Evolutionary conservation across 1,140 invertebrate species (phyloP), one percentile per base, ranked within the genome.

Genomic region (Carposina sasakii): DNA sequence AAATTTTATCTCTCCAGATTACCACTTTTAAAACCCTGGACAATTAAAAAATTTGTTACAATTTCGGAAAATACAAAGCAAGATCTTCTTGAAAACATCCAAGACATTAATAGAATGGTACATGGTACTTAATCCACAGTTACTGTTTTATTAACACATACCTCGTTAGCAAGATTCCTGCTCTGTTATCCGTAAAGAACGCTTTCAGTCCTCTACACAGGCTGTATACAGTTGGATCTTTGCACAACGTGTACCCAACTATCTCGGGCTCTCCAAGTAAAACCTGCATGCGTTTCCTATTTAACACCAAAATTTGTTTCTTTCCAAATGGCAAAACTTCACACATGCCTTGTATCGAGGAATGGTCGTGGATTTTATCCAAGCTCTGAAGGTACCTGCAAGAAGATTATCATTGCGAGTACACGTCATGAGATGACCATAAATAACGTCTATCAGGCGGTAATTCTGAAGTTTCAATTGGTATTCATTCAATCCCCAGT

Each of bases 1-100:
- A 86, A 30, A 82, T 67, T 49, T 72, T 85, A 50, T 87, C 81
- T 46, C 84, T 87, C 87, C 87, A 88, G 46, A 88, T 81, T 0
- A 82, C 73, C 8, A 87, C 50, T 61, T 85, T 83, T 5, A 85
- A 49, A 21, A 85, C 70, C 47, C 85, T 82, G 50, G 48, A 63
- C 53, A 28, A 53, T 44, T n/a, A n/a, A n/a, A n/a, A n/a, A n/a
- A n/a, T n/a, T n/a, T n/a, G n/a, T n/a, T n/a, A n/a, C n/a, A n/a
- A n/a, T n/a, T n/a, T n/a, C n/a, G n/a, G n/a, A n/a, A n/a, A n/a
- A n/a, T n/a, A n/a, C n/a, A n/a, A n/a, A n/a, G n/a, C n/a, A n/a
- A n/a, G n/a, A n/a, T n/a, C n/a, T n/a, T n/a, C n/a, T n/a, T n/a
- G n/a, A n/a, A n/a, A n/a, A n/a, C n/a, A n/a, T n/a, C n/a, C n/a